phyloP scores from a whole-genome alignment of 2,797 vertebrate genomes.

The Ataeniobius toweri region DNA sequence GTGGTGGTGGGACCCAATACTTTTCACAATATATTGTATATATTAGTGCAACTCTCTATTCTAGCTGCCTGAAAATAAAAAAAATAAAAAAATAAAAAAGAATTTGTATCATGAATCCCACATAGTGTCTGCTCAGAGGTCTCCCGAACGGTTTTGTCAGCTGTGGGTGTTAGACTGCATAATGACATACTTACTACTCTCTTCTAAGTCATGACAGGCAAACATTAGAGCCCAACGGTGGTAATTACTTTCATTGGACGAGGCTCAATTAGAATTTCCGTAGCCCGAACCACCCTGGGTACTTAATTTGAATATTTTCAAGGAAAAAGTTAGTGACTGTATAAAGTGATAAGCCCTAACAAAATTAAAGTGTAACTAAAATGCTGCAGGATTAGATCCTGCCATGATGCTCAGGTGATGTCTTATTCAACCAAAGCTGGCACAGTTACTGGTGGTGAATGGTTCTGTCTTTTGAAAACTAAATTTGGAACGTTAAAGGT shows the following conservation, averaged over 20 bases:
- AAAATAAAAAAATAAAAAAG: background rate
- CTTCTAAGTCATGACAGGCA: constrained; percentile 61
- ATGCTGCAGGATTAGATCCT: background rate
- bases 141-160: constrained; percentile 69
- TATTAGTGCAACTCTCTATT: constrained; percentile 1
- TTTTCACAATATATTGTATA: background rate
- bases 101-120: constrained; percentile 40
- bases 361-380: background rate
- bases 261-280: constrained; percentile 45
- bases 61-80: background rate
- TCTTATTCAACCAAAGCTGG: background rate
- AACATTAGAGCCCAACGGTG: constrained; percentile 45
- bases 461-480: too few relatives aligned
- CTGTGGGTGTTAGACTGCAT: constrained; percentile 57
- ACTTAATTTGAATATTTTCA: constrained; percentile 7
- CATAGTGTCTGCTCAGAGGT: constrained; percentile 50
- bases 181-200: constrained; percentile 68
- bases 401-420: background rate
- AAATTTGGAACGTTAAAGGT: background rate
- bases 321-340: background rate
- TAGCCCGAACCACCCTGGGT: constrained; percentile 11
- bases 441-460: too few relatives aligned
- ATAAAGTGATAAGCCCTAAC: background rate
- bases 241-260: constrained; percentile 51
- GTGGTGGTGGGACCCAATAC: too few relatives aligned